phyloP scores from a whole-genome alignment of 2,797 vertebrate genomes.

The Oryzias sinensis region DNA sequence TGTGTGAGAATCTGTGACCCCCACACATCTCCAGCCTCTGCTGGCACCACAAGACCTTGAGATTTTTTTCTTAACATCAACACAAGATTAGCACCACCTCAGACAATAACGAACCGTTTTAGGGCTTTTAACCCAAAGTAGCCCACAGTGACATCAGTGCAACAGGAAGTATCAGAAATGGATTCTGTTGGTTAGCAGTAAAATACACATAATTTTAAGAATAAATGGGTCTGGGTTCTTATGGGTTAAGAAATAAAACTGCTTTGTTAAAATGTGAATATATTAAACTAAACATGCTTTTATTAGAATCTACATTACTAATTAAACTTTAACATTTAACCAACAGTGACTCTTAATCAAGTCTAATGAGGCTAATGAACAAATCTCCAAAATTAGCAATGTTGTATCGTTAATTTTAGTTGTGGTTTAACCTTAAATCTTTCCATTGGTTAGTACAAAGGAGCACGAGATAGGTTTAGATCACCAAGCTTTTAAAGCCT shows the following conservation, averaged over 20 bases:
- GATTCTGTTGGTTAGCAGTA: too few relatives aligned
- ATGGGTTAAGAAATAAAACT: not conserved
- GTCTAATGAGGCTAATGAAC: slow-evolving; percentile 11
- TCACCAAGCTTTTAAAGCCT: slow-evolving; percentile 8
- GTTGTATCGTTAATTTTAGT: slow-evolving; percentile 9
- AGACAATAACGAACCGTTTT: slow-evolving; percentile 2
- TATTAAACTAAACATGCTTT: not conserved
- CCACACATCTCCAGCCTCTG: slow-evolving; percentile 26
- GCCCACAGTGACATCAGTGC: too few relatives aligned
- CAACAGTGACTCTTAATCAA: not conserved
- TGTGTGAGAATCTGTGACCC: slow-evolving; percentile 28
- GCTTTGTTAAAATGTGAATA: slow-evolving; percentile 2
- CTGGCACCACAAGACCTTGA: slow-evolving; percentile 52
- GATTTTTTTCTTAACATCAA: slow-evolving; percentile 48
- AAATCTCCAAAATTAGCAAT: slow-evolving; percentile 35
- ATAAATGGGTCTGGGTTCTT: too few relatives aligned
- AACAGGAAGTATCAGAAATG: too few relatives aligned
- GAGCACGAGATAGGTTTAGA: slow-evolving; percentile 20
- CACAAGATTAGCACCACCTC: slow-evolving; percentile 53
- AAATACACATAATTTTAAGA: too few relatives aligned
- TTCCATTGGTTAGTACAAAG: slow-evolving; percentile 10
- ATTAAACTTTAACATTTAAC: not conserved
- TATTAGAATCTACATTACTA: too few relatives aligned
- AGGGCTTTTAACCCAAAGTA: not conserved
- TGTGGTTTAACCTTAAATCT: slow-evolving; percentile 40